Percentiles rank a stretch among this genome's conserved stretches.
Evolutionary conservation across 2,797 vertebrate genomes (phyloP).

Genomic region (Podarcis lilfordi): DNA sequence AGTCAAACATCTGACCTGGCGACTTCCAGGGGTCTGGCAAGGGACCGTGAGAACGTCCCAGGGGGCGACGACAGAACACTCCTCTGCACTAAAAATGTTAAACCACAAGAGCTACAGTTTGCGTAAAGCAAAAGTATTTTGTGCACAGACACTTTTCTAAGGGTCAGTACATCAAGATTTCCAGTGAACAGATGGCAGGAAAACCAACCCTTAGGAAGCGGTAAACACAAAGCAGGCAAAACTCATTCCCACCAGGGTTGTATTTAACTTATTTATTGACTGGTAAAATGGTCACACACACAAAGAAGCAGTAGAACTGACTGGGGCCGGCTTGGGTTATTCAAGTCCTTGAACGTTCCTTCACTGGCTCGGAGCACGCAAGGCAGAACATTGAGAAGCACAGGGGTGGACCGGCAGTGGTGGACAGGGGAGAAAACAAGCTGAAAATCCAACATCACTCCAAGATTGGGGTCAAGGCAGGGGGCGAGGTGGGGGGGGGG

Average conservation of each 20-base stretch:
- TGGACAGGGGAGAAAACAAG: constrained; percentile 44
- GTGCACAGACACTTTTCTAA: fast-evolving
- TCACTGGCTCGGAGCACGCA: constrained; percentile 63
- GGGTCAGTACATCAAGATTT: constrained; percentile 5
- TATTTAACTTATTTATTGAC: constrained; percentile 75
- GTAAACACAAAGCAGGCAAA: constrained; percentile 49
- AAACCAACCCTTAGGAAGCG: neutral
- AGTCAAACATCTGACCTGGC: no score
- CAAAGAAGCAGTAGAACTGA: constrained; percentile 70
- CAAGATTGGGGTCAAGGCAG: constrained; percentile 48
- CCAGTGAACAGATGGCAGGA: neutral
- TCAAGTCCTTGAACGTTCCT: constrained; percentile 65
- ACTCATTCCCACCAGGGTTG: constrained; percentile 54
- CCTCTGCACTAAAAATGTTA: no score
- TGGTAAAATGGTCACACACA: constrained; percentile 74
- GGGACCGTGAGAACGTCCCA: no score
- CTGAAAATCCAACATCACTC: constrained; percentile 74
- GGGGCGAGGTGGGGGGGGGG: constrained; percentile 26
- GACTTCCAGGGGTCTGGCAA: no score
- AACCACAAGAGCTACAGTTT: no score
- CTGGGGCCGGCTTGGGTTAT: constrained; percentile 62
- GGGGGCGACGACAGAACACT: neutral
- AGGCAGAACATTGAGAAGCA: constrained; percentile 73
- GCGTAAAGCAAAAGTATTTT: neutral
- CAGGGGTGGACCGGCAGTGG: neutral